Evolutionary conservation across 2,888 invertebrate genomes (phyloP).

Genomic region (Orthosia gothica): DNA sequence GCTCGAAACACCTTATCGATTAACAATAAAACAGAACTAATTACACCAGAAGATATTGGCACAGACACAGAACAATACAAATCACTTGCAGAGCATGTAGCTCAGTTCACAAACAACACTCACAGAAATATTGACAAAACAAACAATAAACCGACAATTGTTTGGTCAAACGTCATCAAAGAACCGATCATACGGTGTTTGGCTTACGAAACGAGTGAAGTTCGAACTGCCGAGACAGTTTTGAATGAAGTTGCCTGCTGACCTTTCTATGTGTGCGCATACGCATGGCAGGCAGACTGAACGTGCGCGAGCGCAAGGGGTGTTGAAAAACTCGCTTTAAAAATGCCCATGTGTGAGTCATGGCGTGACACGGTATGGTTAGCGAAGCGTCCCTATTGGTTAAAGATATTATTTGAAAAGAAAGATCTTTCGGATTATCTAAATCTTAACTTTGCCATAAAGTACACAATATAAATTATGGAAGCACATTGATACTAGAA

Average conservation of each 20-base stretch:
- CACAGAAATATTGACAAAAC: constrained; percentile 86
- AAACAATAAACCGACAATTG: constrained; percentile 82
- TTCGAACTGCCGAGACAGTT: constrained; percentile 78
- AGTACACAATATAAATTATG: too few relatives aligned
- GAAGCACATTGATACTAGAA: not conserved
- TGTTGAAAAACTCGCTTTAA: constrained; percentile 71
- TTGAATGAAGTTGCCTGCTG: constrained; percentile 86
- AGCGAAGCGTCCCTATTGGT: constrained; percentile 31
- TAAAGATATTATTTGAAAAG: constrained; percentile 32
- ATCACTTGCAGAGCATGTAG: constrained; percentile 68
- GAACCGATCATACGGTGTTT: constrained; percentile 83
- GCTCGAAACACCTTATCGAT: constrained; percentile 44
- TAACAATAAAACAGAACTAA: constrained; percentile 29
- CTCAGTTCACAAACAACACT: constrained; percentile 72
- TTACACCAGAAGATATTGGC: constrained; percentile 40
- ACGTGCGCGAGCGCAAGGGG: constrained; percentile 74
- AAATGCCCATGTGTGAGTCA: constrained; percentile 70
- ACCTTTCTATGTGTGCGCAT: constrained; percentile 74
- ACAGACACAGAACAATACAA: constrained; percentile 64
- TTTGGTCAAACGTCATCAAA: constrained; percentile 85
- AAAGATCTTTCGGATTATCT: not conserved
- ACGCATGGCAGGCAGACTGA: constrained; percentile 59
- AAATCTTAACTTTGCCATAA: not conserved
- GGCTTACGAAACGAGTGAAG: constrained; percentile 82
- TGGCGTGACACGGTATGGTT: constrained; percentile 41